Evolutionary conservation across 37 sponge, comb jelly and placozoan species (phyloP), one percentile per base, ranked within the genome.

Genomic region (Aphrocallistes beatrix): DNA sequence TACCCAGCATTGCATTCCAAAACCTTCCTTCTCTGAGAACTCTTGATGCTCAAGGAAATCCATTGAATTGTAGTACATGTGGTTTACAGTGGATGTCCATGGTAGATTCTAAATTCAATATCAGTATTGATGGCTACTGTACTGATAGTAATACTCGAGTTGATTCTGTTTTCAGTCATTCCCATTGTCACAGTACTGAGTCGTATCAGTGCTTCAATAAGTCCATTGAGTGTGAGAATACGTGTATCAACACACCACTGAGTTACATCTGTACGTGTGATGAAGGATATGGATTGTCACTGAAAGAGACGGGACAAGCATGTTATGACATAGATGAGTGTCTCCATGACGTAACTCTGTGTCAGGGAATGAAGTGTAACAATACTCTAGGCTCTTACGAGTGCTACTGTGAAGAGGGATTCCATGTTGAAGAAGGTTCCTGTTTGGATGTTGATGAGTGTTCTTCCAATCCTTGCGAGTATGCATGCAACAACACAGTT

Each of bases 311-410:
- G 13, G 75, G n/a, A 13, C 75, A 3, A 13, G 75, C 75, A 3
- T 60, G 75, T 60, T 30, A 60, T 13, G 75, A 60, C 75, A 60
- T 60, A 32, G 75, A 60, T 13, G 75, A 60, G 21, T 60, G 75
- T 60, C 28, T 60, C 10, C 75, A 60, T 6, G n/a, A 60, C 34
- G 21, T 60, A 60, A 19, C 75, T 60, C 25, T 60, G 3, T 60
- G 75, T 60, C 17, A 13, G 75, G 75, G 34, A 60, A 21, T 32
- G 75, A 60, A 60, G 10, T 60, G 75, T 60, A 60, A 30, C 28
- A 60, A 60, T 60, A 60, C 75, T 60, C 75, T 13, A 60, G 75
- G 75, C 25, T 60, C 75, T 60, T 60, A 60, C n/a, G 28, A 60
- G 75, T 60, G 75, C 75, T 60, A 60, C 21, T 60, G 75, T 13